Evolutionary conservation across 1,140 invertebrate species (phyloP).

Genomic region (Pteromalus puparum): DNA sequence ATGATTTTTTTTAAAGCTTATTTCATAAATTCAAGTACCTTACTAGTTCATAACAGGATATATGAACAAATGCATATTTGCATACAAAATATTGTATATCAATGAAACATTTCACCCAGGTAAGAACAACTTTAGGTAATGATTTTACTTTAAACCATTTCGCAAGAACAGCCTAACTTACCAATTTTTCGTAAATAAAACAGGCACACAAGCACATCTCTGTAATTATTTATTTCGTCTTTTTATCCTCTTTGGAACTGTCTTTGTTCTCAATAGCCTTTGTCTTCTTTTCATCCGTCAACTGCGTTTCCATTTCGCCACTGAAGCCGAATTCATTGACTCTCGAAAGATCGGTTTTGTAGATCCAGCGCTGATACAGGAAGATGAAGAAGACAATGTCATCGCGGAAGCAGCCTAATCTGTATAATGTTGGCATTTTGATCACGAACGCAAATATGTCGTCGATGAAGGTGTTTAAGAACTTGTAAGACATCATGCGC

Average conservation of each 20-base stretch:
- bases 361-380: slow-evolving; percentile 99
- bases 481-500: slow-evolving; percentile 99
- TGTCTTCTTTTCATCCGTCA: slow-evolving; percentile 19
- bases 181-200: background rate
- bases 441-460: slow-evolving; percentile 99
- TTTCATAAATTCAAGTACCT: background rate
- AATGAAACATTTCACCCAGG: slow-evolving; percentile 34
- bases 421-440: slow-evolving; percentile 99
- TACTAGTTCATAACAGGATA: background rate
- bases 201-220: slow-evolving; percentile 1
- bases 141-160: slow-evolving; percentile 2
- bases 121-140: slow-evolving; percentile 1
- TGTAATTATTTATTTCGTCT: slow-evolving; percentile 43
- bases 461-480: slow-evolving; percentile 99
- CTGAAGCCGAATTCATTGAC: slow-evolving; percentile 98
- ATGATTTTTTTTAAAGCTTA: background rate
- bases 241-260: slow-evolving; percentile 49
- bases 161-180: background rate
- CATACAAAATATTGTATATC: background rate
- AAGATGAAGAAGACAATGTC: slow-evolving; percentile 99
- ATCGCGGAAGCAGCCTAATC: slow-evolving; percentile 96
- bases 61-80: background rate
- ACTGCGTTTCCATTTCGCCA: slow-evolving; percentile 79
- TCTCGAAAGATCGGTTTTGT: slow-evolving; percentile 94
- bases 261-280: slow-evolving; percentile 45